Evolutionary conservation across 2,113 vertebrate species (phyloP), one percentile per base, ranked within the genome.

Genomic region (Vanacampus margaritifer): DNA sequence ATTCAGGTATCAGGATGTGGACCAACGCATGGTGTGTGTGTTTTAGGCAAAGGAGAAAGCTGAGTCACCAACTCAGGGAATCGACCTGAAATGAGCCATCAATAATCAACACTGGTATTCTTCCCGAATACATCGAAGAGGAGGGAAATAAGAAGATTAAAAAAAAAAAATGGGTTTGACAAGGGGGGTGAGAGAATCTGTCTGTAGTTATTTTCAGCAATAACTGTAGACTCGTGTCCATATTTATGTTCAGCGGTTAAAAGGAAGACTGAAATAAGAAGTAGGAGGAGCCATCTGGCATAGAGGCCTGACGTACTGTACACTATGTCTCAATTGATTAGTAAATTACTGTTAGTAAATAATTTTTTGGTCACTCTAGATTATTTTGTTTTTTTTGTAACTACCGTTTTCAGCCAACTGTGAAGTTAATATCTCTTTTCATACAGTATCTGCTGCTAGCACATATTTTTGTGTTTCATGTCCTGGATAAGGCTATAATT

Each of bases 31-130:
- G 12, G 4, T 14, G 5, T 54, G 48, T 73, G 48, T 45, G 11
- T 75, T 81, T 69, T 51, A 89, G 85, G 76, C 53, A 46, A 90
- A 90, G 59, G 88, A 83, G 28, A 81, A 84, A 72, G 53, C 64
- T 48, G 39, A 51, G 62, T 69, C 79, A 36, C 64, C 75, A 65
- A 77, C 65, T 75, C 73, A 84, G 64, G 81, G 62, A 62, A 73
- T 89, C 2, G 87, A 90, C 74, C 76, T 90, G 73, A 90, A 90
- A 80, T 90, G 79, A 90, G 36, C 14, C 35, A 41, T 75, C 41
- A 12, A 11, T 59, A 36, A 24, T n/a, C 61, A 69, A 14, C 57
- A 23, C 24, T 59, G 63, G 0, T 53, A n/a, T 54, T 61, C 36
- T 66, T 24, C 59, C 37, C 58, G 16, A 63, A 9, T 11, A 68